Evolutionary conservation across 2,797 vertebrate genomes (phyloP).

Genomic region (Lacerta bilineata): DNA sequence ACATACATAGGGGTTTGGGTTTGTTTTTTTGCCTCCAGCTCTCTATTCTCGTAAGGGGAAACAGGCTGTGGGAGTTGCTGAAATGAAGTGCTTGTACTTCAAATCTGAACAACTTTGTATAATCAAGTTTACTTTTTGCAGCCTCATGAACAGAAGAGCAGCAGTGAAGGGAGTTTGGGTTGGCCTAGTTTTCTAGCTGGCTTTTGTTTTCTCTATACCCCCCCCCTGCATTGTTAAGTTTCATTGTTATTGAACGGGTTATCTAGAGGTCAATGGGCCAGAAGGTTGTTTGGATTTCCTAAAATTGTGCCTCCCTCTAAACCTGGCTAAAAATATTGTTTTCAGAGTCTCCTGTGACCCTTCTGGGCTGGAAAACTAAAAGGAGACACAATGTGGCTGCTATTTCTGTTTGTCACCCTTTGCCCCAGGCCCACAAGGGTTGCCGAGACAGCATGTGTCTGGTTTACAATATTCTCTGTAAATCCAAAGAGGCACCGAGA

Average conservation of each 20-base stretch:
- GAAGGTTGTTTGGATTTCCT: constrained; percentile 88
- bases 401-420: constrained; percentile 70
- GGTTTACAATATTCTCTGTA: constrained; percentile 55
- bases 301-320: constrained; percentile 85
- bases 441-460: constrained; percentile 16
- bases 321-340: constrained; percentile 75
- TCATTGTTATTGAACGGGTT: constrained; percentile 82
- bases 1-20: too few species aligned
- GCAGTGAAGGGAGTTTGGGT: constrained; percentile 60
- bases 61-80: neutral
- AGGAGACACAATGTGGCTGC: constrained; percentile 55
- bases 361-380: constrained; percentile 21
- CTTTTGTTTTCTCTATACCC: constrained; percentile 50
- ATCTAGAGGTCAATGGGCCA: constrained; percentile 84
- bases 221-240: constrained; percentile 59
- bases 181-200: constrained; percentile 53
- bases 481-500: neutral
- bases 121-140: constrained; percentile 50
- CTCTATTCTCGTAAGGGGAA: neutral
- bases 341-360: constrained; percentile 49
- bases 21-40: neutral
- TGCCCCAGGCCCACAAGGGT: constrained; percentile 17
- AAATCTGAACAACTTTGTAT: constrained; percentile 27
- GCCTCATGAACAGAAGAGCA: constrained; percentile 36
- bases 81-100: neutral